Base-by-base conservation (phyloP, 92 coral and sea anemone species). In the Palythoa grandiflora region DNA sequence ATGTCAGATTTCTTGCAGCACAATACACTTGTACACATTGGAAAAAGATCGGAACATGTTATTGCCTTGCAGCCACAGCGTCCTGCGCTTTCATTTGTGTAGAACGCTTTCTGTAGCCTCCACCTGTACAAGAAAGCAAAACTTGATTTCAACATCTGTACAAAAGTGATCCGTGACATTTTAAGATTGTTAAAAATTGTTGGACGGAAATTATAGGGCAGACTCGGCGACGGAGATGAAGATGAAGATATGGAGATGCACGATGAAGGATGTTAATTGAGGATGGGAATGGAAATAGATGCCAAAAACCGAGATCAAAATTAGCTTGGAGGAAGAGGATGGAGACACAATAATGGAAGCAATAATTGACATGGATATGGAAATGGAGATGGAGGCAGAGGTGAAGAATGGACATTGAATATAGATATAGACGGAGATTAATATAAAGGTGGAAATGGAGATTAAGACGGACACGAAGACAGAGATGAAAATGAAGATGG, bases 41-140 rank as follows among this genome's bases (percentile, higher is more conserved):
- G 80, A 76, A 76, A 76, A 9, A 76, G 19, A 21, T 76, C 61
- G 17, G 44, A 76, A 60, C 80, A 76, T 76, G 52, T 38, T 48
- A 76, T 76, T 76, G 65, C 80, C 11, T 44, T 76, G 38, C 80
- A 76, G 17, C 80, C 80, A 53, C 65, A 76, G 39, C 61, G 19
- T 19, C 80, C 80, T 16, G 65, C 63, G 40, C 80, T 76, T 6
- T 76, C 65, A 28, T n/a, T 59, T 76, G 80, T 76, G 65, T 76
- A 76, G 63, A 76, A 76, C 39, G 80, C 63, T 48, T 21, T 76
- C 57, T 76, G 80, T 50, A 76, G 9, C 47, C 80, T 76, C 80
- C 80, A 76, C 65, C 80, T 76, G 65, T 28, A 3, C 28, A 38
- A 53, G 8, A 53, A 19, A 28, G 63, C 28, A 17, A 59, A 59